These are phyloP conservation scores for Xanthorhoe spadicearia DNA, from an alignment of 2,888 invertebrate species.

Conservation along the genomic window DNA sequence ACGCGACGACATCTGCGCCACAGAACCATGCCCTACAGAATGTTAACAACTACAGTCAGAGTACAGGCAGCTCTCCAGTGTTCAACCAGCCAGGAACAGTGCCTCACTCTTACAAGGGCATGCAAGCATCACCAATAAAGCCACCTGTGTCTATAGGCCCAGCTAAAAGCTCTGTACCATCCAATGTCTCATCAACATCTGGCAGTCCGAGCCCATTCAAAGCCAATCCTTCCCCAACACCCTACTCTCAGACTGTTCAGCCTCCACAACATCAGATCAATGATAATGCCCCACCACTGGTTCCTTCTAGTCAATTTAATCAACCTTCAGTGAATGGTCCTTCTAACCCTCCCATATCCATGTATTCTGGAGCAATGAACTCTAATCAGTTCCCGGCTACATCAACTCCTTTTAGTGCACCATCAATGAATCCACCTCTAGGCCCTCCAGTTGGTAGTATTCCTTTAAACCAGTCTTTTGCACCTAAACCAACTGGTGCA, in stretches of 20 bases:
- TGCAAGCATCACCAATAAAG: conserved; percentile 65
- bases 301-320: conserved; percentile 75
- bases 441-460: conserved; percentile 25
- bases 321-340: conserved; percentile 74
- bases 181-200: conserved; percentile 57
- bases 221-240: conserved; percentile 58
- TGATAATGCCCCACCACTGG: conserved; percentile 75
- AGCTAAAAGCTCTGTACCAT: conserved; percentile 52
- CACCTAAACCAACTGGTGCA: conserved; percentile 38
- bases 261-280: conserved; percentile 69
- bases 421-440: conserved; percentile 32
- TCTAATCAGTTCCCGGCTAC: conserved; percentile 51
- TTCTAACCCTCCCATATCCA: conserved; percentile 50
- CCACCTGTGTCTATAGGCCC: conserved; percentile 45
- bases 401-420: conserved; percentile 52
- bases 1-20: conserved; percentile 49
- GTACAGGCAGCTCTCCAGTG: conserved; percentile 75
- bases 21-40: conserved; percentile 60
- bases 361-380: conserved; percentile 35
- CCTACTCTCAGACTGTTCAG: conserved; percentile 59
- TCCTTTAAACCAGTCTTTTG: conserved; percentile 35
- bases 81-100: conserved; percentile 72
- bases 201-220: conserved; percentile 56
- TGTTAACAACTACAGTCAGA: conserved; percentile 69
- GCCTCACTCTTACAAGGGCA: conserved; percentile 54